Evolutionary conservation across 1,140 invertebrate genomes (phyloP).

Genomic region (Ptiloglossa arizonensis): DNA sequence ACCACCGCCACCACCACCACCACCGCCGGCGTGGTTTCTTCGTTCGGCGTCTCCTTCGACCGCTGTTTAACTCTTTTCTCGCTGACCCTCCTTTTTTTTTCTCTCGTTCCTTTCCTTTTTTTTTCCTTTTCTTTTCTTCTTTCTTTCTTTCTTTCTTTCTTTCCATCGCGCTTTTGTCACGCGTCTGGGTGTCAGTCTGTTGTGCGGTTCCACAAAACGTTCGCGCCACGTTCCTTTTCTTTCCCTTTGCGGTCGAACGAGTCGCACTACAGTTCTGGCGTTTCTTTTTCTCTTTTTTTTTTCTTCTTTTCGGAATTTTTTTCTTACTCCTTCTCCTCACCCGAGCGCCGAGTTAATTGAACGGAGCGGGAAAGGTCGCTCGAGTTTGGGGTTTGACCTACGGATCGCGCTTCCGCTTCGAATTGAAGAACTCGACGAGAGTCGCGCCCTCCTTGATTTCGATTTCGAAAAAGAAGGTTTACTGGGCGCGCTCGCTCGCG

Average conservation of each 20-base stretch:
- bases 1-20: not conserved
- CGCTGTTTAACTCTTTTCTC: conserved; percentile 22
- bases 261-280: not conserved
- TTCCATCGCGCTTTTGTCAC: conserved; percentile 16
- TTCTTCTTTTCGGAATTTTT: too few species aligned
- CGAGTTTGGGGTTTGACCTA: not conserved
- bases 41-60: not conserved
- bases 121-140: not conserved
- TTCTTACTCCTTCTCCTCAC: not conserved
- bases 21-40: not conserved
- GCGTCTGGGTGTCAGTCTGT: conserved; percentile 17
- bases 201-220: not conserved
- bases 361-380: not conserved
- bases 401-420: not conserved
- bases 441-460: too few species aligned
- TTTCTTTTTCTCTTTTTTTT: too few species aligned
- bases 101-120: not conserved
- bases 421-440: not conserved
- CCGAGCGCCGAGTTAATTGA: not conserved
- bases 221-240: conserved; percentile 2
- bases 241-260: conserved; percentile 12
- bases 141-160: not conserved
- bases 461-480: too few species aligned
- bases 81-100: not conserved
- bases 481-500: too few species aligned